These are phyloP conservation scores for Orussus abietinus DNA, from an alignment of 1,140 invertebrate genomes.

Conservation along the genomic window DNA sequence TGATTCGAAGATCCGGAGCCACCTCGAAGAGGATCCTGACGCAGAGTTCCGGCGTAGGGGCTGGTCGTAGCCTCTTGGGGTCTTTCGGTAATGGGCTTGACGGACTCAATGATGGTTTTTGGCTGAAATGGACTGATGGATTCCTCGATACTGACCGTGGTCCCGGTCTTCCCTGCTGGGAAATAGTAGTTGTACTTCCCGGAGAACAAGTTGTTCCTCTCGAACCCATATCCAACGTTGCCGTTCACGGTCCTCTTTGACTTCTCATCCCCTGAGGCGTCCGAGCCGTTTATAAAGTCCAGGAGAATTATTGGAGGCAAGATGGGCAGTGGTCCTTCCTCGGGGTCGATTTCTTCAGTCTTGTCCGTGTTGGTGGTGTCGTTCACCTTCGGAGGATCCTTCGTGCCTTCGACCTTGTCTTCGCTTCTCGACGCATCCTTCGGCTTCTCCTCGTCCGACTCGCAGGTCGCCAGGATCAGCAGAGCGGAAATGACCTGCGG, in stretches of 20 bases:
- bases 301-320: conserved; percentile 45
- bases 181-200: conserved; percentile 48
- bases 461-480: neutral
- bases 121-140: conserved; percentile 46
- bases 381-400: too few species aligned
- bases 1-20: neutral
- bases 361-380: too few species aligned
- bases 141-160: conserved; percentile 47
- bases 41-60: too few species aligned
- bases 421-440: neutral
- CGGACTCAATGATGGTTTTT: conserved; percentile 41
- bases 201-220: conserved; percentile 32
- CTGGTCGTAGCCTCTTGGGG: too few species aligned
- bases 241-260: conserved; percentile 43
- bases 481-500: neutral
- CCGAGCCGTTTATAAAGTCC: conserved; percentile 39
- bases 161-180: conserved; percentile 43
- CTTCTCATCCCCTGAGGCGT: conserved; percentile 37
- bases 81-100: conserved; percentile 29
- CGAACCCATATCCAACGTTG: conserved; percentile 44
- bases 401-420: conserved; percentile 6
- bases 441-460: neutral
- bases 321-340: conserved; percentile 31
- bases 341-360: conserved; percentile 7
- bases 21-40: too few species aligned